Conservation (phyloP, 2,888 invertebrate genomes). For the Plebejus anna region DNA sequence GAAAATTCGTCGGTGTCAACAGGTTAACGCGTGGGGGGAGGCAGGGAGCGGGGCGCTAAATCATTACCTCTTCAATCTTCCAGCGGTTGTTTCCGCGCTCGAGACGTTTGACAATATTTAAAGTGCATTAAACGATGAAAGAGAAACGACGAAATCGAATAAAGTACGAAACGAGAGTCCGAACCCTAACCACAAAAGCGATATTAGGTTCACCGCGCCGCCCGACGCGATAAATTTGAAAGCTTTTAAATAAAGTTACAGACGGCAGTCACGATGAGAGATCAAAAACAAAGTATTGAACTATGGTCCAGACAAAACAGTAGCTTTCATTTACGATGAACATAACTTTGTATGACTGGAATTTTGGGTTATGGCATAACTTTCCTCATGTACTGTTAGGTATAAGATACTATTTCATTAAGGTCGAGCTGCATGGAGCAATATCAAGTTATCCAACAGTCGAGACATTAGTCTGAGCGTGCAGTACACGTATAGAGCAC, state of each 20-base stretch:
- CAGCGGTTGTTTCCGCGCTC: neutral
- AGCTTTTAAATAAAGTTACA: constrained; percentile 8
- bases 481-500: neutral
- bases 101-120: constrained; percentile 8
- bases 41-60: neutral
- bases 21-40: neutral
- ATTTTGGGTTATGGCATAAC: neutral
- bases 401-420: neutral
- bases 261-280: neutral
- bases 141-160: constrained; percentile 10
- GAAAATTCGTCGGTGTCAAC: neutral
- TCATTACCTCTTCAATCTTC: constrained; percentile 14
- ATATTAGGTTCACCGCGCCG: neutral
- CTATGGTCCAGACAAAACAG: neutral
- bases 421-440: neutral
- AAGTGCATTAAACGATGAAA: constrained; percentile 14
- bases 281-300: neutral
- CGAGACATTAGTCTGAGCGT: neutral
- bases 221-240: neutral
- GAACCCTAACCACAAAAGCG: neutral
- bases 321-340: neutral
- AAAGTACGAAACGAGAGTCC: constrained; percentile 4
- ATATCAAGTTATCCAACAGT: neutral
- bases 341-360: too few species aligned
- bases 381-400: too few species aligned